phyloP scores from a whole-genome alignment of 2,113 vertebrate genomes.

The Merops nubicus region DNA sequence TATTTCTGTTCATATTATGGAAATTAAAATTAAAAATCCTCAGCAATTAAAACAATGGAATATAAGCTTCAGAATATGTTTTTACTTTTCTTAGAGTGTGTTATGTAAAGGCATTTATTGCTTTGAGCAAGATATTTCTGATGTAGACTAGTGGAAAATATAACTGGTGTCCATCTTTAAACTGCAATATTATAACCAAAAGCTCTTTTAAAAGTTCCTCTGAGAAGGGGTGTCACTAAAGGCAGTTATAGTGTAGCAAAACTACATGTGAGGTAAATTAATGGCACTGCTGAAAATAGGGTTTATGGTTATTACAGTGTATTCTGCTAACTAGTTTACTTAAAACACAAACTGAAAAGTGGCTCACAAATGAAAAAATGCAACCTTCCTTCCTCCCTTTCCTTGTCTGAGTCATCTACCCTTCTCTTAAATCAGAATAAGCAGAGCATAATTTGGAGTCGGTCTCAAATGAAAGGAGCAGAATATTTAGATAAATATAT shows the following conservation, averaged over 20 bases:
- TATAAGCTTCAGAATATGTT: background rate
- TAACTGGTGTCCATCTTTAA: background rate
- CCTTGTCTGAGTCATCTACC: background rate
- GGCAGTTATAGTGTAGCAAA: background rate
- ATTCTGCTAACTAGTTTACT: background rate
- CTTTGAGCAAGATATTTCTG: background rate
- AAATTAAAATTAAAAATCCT: background rate
- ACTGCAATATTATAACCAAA: background rate
- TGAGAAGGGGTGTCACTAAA: background rate
- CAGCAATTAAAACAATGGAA: background rate
- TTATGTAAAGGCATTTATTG: background rate
- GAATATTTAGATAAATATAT: conserved; percentile 9
- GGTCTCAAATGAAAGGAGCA: background rate
- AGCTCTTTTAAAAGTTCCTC: background rate
- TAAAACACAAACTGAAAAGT: background rate
- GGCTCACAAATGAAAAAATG: background rate
- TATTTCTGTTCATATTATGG: background rate
- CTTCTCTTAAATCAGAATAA: conserved; percentile 1
- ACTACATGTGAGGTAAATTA: background rate
- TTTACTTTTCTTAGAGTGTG: background rate
- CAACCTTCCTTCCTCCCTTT: conserved; percentile 3
- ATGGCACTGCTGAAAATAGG: background rate
- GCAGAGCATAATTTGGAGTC: background rate
- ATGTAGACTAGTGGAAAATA: conserved; percentile 7
- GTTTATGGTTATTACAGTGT: background rate